These are phyloP conservation scores for Mustela lutreola DNA, from an alignment of 2,113 vertebrate species.

Conservation along the genomic window DNA sequence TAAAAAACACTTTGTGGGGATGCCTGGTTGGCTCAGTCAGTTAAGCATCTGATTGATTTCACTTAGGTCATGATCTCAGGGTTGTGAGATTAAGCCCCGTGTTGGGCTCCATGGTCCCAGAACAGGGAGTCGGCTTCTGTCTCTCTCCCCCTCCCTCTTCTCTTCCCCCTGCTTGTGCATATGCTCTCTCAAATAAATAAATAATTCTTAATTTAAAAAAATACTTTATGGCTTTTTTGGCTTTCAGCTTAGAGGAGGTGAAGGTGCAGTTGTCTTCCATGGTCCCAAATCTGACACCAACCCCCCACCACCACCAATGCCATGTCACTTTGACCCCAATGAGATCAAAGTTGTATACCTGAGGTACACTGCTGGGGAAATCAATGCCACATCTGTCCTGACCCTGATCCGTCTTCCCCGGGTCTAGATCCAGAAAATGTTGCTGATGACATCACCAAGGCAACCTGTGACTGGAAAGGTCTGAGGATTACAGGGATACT, in stretches of 20 bases:
- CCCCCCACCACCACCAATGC: neutral
- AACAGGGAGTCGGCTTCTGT: too few species aligned
- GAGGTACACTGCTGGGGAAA: neutral
- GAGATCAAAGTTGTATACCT: neutral
- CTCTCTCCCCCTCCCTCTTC: too few species aligned
- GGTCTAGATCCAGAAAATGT: neutral
- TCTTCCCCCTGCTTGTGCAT: too few species aligned
- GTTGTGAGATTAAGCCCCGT: neutral
- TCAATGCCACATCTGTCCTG: neutral
- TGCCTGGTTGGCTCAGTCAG: too few species aligned
- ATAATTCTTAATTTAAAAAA: neutral
- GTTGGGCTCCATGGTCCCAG: neutral
- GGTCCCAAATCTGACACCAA: neutral
- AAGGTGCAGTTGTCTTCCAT: neutral
- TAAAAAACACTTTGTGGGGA: neutral
- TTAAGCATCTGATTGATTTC: neutral
- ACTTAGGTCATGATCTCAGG: neutral
- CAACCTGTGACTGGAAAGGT: neutral
- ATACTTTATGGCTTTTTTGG: neutral
- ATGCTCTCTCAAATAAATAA: too few species aligned
- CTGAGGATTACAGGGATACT: neutral
- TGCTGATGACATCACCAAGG: neutral
- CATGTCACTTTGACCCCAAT: neutral
- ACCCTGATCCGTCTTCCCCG: neutral
- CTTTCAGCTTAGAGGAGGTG: neutral